Conservation (phyloP, 2,797 vertebrate species). For the Okamejei kenojei region DNA sequence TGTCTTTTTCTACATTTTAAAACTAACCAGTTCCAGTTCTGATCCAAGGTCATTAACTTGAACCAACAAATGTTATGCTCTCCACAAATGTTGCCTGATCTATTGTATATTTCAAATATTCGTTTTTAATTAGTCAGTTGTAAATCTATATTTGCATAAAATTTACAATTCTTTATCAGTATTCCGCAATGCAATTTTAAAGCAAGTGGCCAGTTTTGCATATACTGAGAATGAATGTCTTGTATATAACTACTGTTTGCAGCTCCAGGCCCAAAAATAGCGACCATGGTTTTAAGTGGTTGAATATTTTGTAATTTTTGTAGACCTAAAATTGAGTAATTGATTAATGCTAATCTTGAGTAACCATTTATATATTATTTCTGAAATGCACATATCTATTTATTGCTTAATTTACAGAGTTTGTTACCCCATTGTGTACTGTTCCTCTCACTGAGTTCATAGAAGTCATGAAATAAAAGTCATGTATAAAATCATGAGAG, state of each 20-base stretch:
- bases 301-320: neutral
- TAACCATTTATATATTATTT: neutral
- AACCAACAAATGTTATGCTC: too few relatives aligned
- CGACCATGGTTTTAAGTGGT: neutral
- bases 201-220: neutral
- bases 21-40: too few relatives aligned
- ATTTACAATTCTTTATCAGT: neutral
- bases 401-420: neutral
- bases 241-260: neutral
- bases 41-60: too few relatives aligned
- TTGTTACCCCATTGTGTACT: neutral
- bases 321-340: too few relatives aligned
- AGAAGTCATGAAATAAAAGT: too few relatives aligned
- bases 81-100: too few relatives aligned
- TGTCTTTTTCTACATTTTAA: too few relatives aligned
- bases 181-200: neutral
- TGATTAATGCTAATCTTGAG: neutral
- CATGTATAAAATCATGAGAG: too few relatives aligned
- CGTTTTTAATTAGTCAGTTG: neutral
- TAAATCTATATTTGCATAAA: neutral
- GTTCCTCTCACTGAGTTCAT: neutral
- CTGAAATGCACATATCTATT: neutral
- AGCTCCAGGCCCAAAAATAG: neutral
- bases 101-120: too few relatives aligned
- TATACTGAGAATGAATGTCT: neutral